These are phyloP conservation scores for Urocyon cinereoargenteus DNA, from an alignment of 2,797 vertebrate species.

Conservation along the genomic window DNA sequence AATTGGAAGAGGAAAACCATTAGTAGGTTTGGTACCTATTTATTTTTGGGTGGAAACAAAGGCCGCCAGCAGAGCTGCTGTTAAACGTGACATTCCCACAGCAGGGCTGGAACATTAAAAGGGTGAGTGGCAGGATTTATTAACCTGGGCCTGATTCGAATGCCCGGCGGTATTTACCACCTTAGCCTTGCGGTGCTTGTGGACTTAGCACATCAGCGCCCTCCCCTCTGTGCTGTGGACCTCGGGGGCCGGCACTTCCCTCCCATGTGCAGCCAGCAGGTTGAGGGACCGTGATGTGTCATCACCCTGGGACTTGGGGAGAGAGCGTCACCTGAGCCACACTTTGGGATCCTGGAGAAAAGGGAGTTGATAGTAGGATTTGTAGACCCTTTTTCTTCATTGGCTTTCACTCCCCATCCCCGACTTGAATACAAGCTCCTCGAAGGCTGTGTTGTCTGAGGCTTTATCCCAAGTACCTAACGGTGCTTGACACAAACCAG, in stretches of 20 bases:
- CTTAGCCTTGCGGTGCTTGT: background rate
- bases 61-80: background rate
- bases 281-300: background rate
- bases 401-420: too few species aligned
- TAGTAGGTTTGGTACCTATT: background rate
- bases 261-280: background rate
- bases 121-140: background rate
- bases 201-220: background rate
- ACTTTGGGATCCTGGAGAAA: background rate
- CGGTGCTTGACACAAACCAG: background rate
- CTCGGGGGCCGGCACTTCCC: background rate
- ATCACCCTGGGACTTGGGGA: background rate
- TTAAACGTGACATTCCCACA: rapidly evolving
- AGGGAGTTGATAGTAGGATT: background rate
- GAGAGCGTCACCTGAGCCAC: background rate
- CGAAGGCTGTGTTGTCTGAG: rapidly evolving
- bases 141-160: background rate
- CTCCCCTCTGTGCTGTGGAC: background rate
- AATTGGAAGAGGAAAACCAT: background rate
- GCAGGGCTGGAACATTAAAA: rapidly evolving
- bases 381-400: rapidly evolving
- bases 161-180: rapidly evolving
- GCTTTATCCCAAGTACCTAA: background rate
- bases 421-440: rapidly evolving
- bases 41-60: background rate